Percentiles rank a stretch among this genome's conserved stretches.
phyloP scores from a whole-genome alignment of 1,140 invertebrate species.

The Drosophila teissieri region DNA sequence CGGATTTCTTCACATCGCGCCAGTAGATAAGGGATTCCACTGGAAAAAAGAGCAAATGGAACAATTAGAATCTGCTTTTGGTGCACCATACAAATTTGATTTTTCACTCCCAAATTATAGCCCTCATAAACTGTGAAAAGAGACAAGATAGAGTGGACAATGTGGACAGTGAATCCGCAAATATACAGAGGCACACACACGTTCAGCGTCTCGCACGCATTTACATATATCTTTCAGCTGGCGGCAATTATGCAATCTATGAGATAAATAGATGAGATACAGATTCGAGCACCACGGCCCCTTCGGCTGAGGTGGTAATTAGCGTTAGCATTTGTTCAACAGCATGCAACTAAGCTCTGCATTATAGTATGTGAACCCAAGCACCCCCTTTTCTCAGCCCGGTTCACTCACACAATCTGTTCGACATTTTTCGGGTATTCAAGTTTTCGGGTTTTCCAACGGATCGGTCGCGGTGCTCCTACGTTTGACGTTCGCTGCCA shows the following conservation, averaged over 20 bases:
- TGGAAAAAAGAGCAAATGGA: constrained; percentile 86
- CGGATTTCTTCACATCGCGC: constrained; percentile 97
- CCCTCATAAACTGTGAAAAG: constrained; percentile 30
- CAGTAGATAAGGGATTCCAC: constrained; percentile 98
- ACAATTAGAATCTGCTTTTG: constrained; percentile 10
- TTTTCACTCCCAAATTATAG: constrained; percentile 26
- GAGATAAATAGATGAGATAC: constrained; percentile 54
- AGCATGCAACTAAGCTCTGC: constrained; percentile 36
- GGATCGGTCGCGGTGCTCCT: constrained; percentile 53
- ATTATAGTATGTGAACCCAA: constrained; percentile 22
- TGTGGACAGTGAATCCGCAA: constrained; percentile 36
- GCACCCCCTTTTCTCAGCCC: background rate
- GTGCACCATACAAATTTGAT: background rate
- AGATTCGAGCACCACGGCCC: constrained; percentile 28
- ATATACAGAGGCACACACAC: constrained; percentile 37
- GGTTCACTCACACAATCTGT: constrained; percentile 69
- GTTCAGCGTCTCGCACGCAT: constrained; percentile 13
- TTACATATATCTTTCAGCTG: constrained; percentile 52
- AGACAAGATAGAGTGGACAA: constrained; percentile 21
- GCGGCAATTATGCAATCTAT: constrained; percentile 77
- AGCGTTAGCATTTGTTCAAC: constrained; percentile 48
- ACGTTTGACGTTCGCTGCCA: constrained; percentile 72
- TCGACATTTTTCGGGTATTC: constrained; percentile 65
- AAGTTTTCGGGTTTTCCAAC: constrained; percentile 34
- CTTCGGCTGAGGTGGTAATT: constrained; percentile 61